phyloP scores from a whole-genome alignment of 2,888 invertebrate species.

The Biston stratarius region DNA sequence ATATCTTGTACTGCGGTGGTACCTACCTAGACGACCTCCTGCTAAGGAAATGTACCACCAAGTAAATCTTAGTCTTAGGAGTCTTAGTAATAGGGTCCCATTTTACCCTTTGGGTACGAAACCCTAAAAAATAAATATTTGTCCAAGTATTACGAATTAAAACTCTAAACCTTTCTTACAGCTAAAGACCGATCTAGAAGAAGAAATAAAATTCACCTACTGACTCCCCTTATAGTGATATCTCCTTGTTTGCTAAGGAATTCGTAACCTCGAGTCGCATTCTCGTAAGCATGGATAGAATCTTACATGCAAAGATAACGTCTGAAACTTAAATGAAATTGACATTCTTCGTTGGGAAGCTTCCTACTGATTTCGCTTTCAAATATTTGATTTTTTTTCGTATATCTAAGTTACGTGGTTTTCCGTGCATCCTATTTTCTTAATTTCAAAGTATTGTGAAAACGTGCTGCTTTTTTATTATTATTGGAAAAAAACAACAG shows the following conservation, averaged over 20 bases:
- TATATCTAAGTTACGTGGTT: slow-evolving; percentile 2
- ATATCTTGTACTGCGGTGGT: no score
- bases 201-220: not conserved
- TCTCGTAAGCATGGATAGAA: slow-evolving; percentile 45
- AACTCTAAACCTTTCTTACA: not conserved
- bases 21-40: no score
- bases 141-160: no score
- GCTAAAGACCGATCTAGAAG: not conserved
- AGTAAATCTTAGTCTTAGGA: no score
- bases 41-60: no score
- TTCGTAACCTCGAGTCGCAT: slow-evolving; percentile 46
- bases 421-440: not conserved
- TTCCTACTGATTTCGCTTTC: slow-evolving; percentile 6
- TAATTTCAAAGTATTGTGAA: not conserved
- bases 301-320: slow-evolving; percentile 51
- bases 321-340: slow-evolving; percentile 49
- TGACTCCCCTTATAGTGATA: not conserved
- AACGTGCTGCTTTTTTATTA: not conserved
- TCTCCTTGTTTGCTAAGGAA: slow-evolving; percentile 52
- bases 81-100: no score
- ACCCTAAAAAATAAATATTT: no score
- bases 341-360: slow-evolving; percentile 27
- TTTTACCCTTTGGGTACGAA: no score
- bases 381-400: slow-evolving; percentile 5
- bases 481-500: no score